phyloP scores from a whole-genome alignment of 1,140 invertebrate species.

The Bombyx mandarina region DNA sequence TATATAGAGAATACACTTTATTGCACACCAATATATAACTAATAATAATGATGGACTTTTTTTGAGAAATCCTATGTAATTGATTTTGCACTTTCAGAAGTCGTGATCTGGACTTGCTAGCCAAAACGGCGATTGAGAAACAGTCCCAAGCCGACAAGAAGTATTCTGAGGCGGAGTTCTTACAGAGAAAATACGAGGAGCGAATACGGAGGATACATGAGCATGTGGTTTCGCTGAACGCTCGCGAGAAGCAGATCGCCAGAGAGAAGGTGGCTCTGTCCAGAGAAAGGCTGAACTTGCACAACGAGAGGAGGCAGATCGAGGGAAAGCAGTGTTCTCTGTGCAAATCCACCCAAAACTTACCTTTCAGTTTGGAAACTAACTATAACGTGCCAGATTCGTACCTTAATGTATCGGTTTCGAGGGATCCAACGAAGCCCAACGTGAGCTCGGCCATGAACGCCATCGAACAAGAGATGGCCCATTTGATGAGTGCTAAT shows the following conservation, averaged over 20 bases:
- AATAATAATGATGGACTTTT: background rate
- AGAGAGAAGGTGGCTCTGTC: constrained; percentile 64
- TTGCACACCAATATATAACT: no score
- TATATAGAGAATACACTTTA: constrained; percentile 24
- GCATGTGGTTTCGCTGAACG: constrained; percentile 57
- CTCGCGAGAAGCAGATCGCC: constrained; percentile 65
- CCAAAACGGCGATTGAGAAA: constrained; percentile 59
- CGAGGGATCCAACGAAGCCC: constrained; percentile 28
- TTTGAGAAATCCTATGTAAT: background rate
- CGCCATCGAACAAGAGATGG: constrained; percentile 52
- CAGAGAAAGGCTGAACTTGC: constrained; percentile 54
- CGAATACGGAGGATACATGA: constrained; percentile 61
- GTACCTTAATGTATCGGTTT: constrained; percentile 21
- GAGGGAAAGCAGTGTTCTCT: constrained; percentile 53
- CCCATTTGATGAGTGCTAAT: constrained; percentile 36
- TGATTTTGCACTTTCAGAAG: constrained; percentile 29
- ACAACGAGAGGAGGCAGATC: constrained; percentile 58
- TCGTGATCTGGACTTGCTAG: constrained; percentile 58
- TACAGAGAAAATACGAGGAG: constrained; percentile 63
- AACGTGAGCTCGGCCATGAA: constrained; percentile 31
- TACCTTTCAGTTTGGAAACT: constrained; percentile 30
- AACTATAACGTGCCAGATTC: constrained; percentile 25
- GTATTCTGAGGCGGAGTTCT: constrained; percentile 52
- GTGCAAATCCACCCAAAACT: constrained; percentile 37
- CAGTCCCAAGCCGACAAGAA: constrained; percentile 61